A percentile compares a stretch with the other conserved stretches of the same genome.
These are phyloP conservation scores for Phalera bucephala DNA, from an alignment of 2,888 invertebrate genomes.

Conservation along the genomic window DNA sequence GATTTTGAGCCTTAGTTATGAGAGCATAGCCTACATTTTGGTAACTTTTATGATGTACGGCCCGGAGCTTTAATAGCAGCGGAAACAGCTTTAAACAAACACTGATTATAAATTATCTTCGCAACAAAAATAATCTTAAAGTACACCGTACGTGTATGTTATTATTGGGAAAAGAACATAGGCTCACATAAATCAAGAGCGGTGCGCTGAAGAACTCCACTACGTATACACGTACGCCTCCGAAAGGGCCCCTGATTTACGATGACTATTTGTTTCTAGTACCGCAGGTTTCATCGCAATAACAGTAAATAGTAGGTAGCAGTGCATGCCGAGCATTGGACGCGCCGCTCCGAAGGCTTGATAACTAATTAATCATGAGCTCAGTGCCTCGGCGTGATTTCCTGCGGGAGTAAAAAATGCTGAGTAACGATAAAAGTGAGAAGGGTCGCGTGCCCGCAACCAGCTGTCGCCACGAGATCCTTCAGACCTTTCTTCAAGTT, in stretches of 20 bases:
- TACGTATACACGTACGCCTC: neutral
- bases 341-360: slow-evolving; percentile 27
- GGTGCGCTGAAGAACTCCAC: too few species aligned
- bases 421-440: slow-evolving; percentile 68
- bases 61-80: too few species aligned
- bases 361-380: slow-evolving; percentile 72
- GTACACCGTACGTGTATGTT: too few species aligned
- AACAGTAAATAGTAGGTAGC: slow-evolving; percentile 21
- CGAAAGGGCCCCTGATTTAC: slow-evolving; percentile 18
- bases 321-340: slow-evolving; percentile 19
- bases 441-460: slow-evolving; percentile 46
- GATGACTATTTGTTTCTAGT: slow-evolving; percentile 14
- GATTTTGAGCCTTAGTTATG: too few species aligned
- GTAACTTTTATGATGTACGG: too few species aligned
- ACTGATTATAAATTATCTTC: too few species aligned
- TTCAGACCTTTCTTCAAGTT: slow-evolving; percentile 23
- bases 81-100: too few species aligned
- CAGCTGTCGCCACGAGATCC: slow-evolving; percentile 35
- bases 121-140: too few species aligned
- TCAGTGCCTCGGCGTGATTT: slow-evolving; percentile 57
- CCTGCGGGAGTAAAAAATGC: slow-evolving; percentile 67
- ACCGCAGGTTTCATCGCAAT: slow-evolving; percentile 8
- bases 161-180: neutral
- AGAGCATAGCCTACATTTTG: too few species aligned
- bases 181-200: neutral